Percentiles rank a stretch among this genome's conserved stretches.
phyloP scores from a whole-genome alignment of 2,113 vertebrate genomes.

The Camelus bactrianus region DNA sequence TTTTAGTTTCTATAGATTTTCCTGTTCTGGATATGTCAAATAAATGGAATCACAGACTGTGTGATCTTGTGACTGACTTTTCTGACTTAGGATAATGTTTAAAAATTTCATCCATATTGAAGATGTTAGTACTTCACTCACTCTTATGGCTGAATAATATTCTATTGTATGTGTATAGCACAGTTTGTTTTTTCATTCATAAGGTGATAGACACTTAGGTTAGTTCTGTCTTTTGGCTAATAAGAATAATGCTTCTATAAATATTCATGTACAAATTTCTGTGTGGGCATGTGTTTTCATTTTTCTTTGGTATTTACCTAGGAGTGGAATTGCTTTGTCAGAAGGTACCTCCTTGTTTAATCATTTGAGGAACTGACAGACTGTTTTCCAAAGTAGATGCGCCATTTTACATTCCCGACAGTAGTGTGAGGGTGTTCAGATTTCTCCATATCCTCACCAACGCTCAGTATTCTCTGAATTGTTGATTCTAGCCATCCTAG shows the following conservation, averaged over 20 bases:
- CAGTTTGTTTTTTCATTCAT: neutral
- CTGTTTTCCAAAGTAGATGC: neutral
- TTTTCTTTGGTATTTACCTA: neutral
- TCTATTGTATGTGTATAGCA: neutral
- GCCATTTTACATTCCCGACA: neutral
- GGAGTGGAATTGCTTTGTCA: neutral
- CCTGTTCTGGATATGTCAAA: neutral
- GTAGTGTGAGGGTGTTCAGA: neutral
- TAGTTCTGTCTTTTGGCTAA: neutral
- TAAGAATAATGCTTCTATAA: neutral
- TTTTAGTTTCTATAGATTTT: neutral
- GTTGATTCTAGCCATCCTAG: neutral
- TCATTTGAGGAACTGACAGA: neutral
- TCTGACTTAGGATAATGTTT: neutral
- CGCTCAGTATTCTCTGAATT: neutral
- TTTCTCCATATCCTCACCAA: neutral
- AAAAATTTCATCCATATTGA: neutral
- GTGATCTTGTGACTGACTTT: neutral
- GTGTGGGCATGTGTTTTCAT: neutral
- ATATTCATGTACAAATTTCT: neutral
- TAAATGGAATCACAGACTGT: neutral
- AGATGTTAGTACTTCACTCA: neutral
- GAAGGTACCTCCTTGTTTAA: neutral
- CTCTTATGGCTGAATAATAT: neutral
- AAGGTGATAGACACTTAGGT: neutral